Evolutionary conservation across 2,113 vertebrate species (phyloP).

Genomic region (Telmatochromis sp.): DNA sequence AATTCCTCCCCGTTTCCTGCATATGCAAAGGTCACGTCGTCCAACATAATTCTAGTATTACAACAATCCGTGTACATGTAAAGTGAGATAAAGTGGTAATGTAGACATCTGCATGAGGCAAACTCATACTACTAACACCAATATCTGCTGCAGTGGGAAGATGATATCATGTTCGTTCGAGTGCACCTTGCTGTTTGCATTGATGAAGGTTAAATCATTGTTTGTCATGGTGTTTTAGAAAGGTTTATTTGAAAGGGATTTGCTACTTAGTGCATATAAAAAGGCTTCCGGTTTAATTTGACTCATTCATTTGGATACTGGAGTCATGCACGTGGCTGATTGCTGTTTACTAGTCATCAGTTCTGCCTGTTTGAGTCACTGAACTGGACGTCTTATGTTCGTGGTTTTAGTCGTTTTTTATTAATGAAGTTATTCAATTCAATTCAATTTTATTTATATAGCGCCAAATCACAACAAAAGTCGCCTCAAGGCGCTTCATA

Average conservation of each 20-base stretch:
- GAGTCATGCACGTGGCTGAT: accelerated
- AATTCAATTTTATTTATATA: too few relatives aligned
- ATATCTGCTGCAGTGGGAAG: background rate
- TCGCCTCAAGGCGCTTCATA: too few relatives aligned
- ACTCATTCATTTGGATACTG: background rate
- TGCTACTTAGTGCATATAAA: background rate
- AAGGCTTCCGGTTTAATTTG: background rate
- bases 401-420: background rate
- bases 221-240: background rate
- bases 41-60: background rate
- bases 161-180: background rate
- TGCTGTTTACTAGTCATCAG: background rate
- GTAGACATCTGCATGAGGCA: background rate
- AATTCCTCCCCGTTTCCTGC: background rate
- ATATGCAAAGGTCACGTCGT: slow-evolving; percentile 15
- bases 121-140: background rate
- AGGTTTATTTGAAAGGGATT: background rate
- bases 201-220: background rate
- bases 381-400: background rate
- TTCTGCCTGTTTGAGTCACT: background rate
- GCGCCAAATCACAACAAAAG: too few relatives aligned
- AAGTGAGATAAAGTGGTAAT: slow-evolving; percentile 9
- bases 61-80: background rate
- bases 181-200: background rate
- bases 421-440: background rate